Percentiles rank a stretch among this genome's conserved stretches.
phyloP scores from a whole-genome alignment of 1,140 invertebrate species.

The Elymnias hypermnestra region DNA sequence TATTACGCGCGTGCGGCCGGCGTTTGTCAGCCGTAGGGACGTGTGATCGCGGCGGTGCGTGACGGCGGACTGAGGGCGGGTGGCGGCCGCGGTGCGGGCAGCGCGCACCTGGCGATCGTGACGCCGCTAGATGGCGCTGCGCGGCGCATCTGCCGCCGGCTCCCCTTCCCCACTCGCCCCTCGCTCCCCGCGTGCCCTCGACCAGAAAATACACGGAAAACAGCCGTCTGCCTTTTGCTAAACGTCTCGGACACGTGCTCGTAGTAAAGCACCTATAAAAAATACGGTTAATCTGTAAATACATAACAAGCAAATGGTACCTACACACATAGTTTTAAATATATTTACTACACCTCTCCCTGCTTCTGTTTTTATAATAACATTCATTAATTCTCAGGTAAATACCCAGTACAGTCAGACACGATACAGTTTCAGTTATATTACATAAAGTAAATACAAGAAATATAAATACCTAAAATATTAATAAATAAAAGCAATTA shows the following conservation, averaged over 20 bases:
- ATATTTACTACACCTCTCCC: too few species aligned
- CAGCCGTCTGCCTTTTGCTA: conserved; percentile 53
- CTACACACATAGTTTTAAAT: too few species aligned
- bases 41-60: conserved; percentile 58
- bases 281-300: conserved; percentile 14
- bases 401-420: too few species aligned
- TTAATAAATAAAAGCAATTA: too few species aligned
- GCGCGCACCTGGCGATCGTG: conserved; percentile 54
- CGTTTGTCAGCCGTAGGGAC: conserved; percentile 43
- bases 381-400: too few species aligned
- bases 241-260: conserved; percentile 62
- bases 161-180: conserved; percentile 27
- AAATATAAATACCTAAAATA: too few species aligned
- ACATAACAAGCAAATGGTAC: too few species aligned
- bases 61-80: conserved; percentile 69
- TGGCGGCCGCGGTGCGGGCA: conserved; percentile 57
- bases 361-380: too few species aligned
- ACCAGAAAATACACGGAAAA: conserved; percentile 69
- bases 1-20: conserved; percentile 64
- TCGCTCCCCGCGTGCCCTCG: conserved; percentile 37
- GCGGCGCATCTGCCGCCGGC: conserved; percentile 61
- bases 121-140: conserved; percentile 64
- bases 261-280: conserved; percentile 46
- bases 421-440: too few species aligned
- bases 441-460: too few species aligned